A percentile compares a stretch with the other conserved stretches of the same genome.
Evolutionary conservation across 2,797 vertebrate genomes (phyloP).

Genomic region (Melanotaenia nigrans): DNA sequence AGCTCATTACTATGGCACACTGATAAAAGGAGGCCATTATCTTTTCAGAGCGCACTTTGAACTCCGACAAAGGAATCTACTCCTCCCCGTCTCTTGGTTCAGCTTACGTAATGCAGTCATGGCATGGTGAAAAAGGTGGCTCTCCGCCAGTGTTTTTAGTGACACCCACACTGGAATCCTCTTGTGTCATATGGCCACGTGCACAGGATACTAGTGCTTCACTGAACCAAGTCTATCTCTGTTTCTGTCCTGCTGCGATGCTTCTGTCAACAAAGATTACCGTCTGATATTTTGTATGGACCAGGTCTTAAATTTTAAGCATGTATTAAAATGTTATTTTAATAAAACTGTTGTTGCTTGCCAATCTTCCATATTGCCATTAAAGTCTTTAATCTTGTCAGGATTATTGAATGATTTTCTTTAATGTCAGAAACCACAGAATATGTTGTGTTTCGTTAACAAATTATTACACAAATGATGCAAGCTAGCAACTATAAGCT

Average conservation of each 20-base stretch:
- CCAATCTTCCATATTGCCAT: too few species aligned
- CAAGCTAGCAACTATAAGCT: too few species aligned
- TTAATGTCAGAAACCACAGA: too few species aligned
- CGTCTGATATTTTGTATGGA: conserved; percentile 3
- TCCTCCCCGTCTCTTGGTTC: conserved; percentile 37
- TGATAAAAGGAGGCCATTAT: conserved; percentile 76
- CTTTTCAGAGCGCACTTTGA: conserved; percentile 65
- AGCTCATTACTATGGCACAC: conserved; percentile 68
- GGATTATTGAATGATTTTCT: too few species aligned
- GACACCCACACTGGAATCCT: conserved; percentile 10
- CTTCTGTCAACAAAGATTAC: conserved; percentile 27
- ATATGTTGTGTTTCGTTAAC: too few species aligned
- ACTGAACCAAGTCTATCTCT: conserved; percentile 39
- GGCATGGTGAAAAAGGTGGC: conserved; percentile 32
- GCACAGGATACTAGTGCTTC: conserved; percentile 26
- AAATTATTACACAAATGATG: too few species aligned
- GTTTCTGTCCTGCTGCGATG: conserved; percentile 8
- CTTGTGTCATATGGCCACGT: conserved; percentile 15
- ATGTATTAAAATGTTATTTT: too few species aligned
- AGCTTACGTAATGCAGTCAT: conserved; percentile 59
- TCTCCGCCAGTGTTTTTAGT: conserved; percentile 29
- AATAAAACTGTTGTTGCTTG: too few species aligned
- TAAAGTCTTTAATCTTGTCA: too few species aligned
- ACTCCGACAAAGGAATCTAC: conserved; percentile 63
- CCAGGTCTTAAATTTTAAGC: not conserved